phyloP scores from a whole-genome alignment of 1,140 invertebrate genomes.

The Heliothis subflexa region DNA sequence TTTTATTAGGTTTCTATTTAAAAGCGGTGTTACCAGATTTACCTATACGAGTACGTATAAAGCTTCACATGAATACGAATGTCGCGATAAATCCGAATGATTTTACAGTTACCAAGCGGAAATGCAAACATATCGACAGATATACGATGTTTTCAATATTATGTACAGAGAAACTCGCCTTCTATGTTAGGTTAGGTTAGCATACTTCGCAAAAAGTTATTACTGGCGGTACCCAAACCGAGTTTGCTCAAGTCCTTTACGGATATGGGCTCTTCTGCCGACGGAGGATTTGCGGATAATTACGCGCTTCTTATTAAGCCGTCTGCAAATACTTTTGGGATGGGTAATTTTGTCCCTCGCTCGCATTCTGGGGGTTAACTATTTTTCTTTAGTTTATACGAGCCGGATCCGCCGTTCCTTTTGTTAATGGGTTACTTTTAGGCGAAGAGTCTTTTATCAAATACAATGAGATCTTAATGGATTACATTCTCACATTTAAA shows the following conservation, averaged over 20 bases:
- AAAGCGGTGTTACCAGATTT: constrained; percentile 19
- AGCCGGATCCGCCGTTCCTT: constrained; percentile 9
- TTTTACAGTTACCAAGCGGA: constrained; percentile 45
- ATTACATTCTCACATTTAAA: neutral
- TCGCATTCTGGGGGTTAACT: constrained; percentile 48
- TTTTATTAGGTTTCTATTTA: constrained; percentile 32
- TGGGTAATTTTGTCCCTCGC: constrained; percentile 58
- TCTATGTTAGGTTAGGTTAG: constrained; percentile 48
- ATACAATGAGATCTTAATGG: constrained; percentile 7
- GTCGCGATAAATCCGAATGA: constrained; percentile 36
- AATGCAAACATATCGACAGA: constrained; percentile 45
- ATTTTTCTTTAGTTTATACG: constrained; percentile 49
- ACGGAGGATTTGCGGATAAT: constrained; percentile 62
- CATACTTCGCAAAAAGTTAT: constrained; percentile 57
- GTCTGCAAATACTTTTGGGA: constrained; percentile 61
- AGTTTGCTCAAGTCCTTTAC: constrained; percentile 60
- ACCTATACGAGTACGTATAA: constrained; percentile 1
- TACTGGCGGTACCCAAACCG: constrained; percentile 49
- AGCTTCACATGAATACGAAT: constrained; percentile 17
- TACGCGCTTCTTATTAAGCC: constrained; percentile 64
- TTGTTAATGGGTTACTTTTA: constrained; percentile 23
- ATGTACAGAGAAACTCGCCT: constrained; percentile 42
- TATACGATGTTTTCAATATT: constrained; percentile 37
- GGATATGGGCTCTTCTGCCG: constrained; percentile 53
- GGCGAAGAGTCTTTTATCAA: neutral